A percentile compares a stretch with the other conserved stretches of the same genome.
Conservation (phyloP, 2,888 invertebrate species). For the Hirtodrosophila histrioides region DNA sequence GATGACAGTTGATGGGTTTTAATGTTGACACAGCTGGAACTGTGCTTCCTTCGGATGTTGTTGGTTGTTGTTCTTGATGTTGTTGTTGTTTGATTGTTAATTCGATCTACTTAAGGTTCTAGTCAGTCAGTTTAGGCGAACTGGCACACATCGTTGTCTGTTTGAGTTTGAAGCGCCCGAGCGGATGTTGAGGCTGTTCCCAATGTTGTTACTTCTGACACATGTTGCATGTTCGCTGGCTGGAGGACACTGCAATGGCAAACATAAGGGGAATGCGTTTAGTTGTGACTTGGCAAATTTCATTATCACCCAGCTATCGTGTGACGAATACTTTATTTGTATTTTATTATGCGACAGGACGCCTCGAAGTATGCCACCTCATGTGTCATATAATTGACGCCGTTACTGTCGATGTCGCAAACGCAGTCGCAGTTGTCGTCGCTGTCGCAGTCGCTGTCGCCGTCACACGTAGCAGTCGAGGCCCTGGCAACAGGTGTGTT, state of each 20-base stretch:
- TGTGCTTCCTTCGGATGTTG: too few species aligned
- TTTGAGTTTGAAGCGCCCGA: slow-evolving; percentile 20
- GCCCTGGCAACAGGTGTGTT: slow-evolving; percentile 72
- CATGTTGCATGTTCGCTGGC: slow-evolving; percentile 28
- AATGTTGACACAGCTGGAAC: too few species aligned
- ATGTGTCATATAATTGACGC: slow-evolving; percentile 50
- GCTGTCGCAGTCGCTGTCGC: background rate
- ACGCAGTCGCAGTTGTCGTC: too few species aligned
- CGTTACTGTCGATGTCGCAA: background rate
- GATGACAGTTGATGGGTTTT: too few species aligned
- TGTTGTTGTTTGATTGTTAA: background rate
- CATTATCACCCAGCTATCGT: slow-evolving; percentile 13
- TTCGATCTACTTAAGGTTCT: too few species aligned
- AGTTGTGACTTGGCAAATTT: background rate
- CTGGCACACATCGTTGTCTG: slow-evolving; percentile 51
- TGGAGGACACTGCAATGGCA: slow-evolving; percentile 31
- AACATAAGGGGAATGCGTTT: slow-evolving; percentile 21
- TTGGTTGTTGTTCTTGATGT: too few species aligned
- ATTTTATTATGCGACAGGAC: slow-evolving; percentile 40
- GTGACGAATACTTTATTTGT: slow-evolving; percentile 22
- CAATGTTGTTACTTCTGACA: slow-evolving; percentile 4
- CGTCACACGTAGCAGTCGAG: slow-evolving; percentile 20
- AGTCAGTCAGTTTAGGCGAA: too few species aligned
- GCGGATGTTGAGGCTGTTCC: too few species aligned
- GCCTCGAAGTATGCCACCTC: slow-evolving; percentile 14